These are phyloP conservation scores for Eidolon helvum DNA, from an alignment of 2,113 vertebrate genomes.

Conservation along the genomic window DNA sequence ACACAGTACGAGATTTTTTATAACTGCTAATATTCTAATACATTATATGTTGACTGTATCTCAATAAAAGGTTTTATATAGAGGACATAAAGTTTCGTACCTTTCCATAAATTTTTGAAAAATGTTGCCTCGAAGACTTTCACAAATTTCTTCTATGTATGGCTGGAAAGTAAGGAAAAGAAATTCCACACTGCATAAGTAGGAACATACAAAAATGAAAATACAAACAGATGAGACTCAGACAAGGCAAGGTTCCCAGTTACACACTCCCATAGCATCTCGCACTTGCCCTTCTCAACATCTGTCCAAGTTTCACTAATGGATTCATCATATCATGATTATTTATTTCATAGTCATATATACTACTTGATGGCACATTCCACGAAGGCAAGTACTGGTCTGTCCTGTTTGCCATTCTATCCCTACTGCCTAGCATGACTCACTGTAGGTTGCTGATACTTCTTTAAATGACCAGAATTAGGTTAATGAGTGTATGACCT, in stretches of 20 bases:
- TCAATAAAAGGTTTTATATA: neutral
- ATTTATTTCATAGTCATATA: accelerated
- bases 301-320: accelerated
- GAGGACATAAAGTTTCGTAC: conserved; percentile 76
- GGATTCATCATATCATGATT: accelerated
- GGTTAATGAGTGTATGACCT: accelerated
- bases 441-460: neutral
- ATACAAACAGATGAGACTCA: neutral
- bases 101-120: conserved; percentile 98
- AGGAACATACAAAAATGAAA: neutral
- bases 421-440: neutral
- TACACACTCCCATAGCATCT: accelerated
- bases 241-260: accelerated
- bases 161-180: conserved; percentile 78
- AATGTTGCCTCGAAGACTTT: conserved; percentile 95
- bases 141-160: conserved; percentile 98
- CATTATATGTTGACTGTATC: neutral
- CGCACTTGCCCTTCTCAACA: accelerated
- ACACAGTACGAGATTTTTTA: neutral
- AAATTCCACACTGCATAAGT: neutral
- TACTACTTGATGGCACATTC: accelerated
- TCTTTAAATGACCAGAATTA: neutral
- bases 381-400: neutral
- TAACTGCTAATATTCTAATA: neutral
- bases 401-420: neutral